Evolutionary conservation across 2,888 invertebrate species (phyloP), one percentile per base, ranked within the genome.

Genomic region (Peribatodes rhomboidaria): DNA sequence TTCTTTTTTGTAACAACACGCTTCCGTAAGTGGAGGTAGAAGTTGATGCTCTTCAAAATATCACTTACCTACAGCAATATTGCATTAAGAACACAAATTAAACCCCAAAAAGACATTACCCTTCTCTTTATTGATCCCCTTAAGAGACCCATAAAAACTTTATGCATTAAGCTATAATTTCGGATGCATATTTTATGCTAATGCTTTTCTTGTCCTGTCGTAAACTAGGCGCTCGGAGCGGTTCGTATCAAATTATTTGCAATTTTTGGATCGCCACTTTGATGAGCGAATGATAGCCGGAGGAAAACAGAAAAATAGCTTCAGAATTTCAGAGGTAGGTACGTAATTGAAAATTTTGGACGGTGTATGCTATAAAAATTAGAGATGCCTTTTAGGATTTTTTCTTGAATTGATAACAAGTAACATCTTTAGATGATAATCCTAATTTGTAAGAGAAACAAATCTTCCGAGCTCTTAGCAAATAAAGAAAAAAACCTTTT

Each of bases 121-220:
- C 65, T 60, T 65, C 60, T 41, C 65, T 60, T 65, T 65, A 65
- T 65, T 60, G 65, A 60, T 68, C 67, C 70, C 65, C 69, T 70
- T 70, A 64, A 72, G 68, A 61, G 70, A 70, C 68, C 61, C 65
- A 68, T 72, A 72, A 72, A 72, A 72, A 70, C 70, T 72, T 72
- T 72, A 68, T 65, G 68, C 71, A 68, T 72, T 67, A 68, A 63
- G 67, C 69, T 67, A 72, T 72, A 72, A 72, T 72, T 72, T 72
- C 33, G 69, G 69, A 72, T 72, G 71, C 69, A 72, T 72, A 74
- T 71, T 71, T 74, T 72, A 74, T 74, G 74, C 71, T 71, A 74
- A 74, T 74, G 70, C 52, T 65, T 52, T 67, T 67, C 65, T 64
- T 71, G 69, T 65, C 69, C 61, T 72, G 68, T 68, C 72, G 70